A percentile compares a stretch with the other conserved stretches of the same genome.
Evolutionary conservation across 2,888 invertebrate species (phyloP).

Genomic region (Liopterus haemorrhoidalis): DNA sequence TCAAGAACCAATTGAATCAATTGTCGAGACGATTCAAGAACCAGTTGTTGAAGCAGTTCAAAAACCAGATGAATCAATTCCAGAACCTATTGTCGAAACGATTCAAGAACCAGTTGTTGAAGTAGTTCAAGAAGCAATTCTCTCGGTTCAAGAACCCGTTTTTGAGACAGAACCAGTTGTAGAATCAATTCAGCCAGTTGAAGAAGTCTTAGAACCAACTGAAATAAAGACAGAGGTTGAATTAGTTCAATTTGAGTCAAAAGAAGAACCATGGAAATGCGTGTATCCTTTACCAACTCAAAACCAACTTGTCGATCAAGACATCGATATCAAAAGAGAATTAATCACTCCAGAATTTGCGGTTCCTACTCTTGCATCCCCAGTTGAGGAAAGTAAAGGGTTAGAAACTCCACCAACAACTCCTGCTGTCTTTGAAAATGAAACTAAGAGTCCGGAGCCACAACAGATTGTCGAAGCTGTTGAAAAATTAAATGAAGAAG

Average conservation of each 20-base stretch:
- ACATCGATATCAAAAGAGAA: slow-evolving; percentile 33
- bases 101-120: not conserved
- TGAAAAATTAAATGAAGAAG: slow-evolving; percentile 35
- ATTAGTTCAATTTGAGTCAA: not conserved
- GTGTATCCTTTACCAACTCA: slow-evolving; percentile 31
- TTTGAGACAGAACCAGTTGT: not conserved
- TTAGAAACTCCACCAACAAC: slow-evolving; percentile 28
- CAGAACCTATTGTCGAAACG: not conserved
- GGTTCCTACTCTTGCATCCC: slow-evolving; percentile 36
- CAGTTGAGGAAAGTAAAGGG: slow-evolving; percentile 37
- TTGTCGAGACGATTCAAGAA: not conserved
- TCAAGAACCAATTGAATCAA: not conserved
- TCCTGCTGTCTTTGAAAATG: slow-evolving; percentile 29
- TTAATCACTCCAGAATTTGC: slow-evolving; percentile 38
- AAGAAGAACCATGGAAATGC: slow-evolving; percentile 20
- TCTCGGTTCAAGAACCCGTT: not conserved
- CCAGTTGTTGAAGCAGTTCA: not conserved
- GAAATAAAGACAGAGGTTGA: not conserved
- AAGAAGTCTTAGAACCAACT: not conserved
- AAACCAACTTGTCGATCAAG: slow-evolving; percentile 29
- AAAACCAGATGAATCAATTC: not conserved
- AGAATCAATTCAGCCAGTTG: not conserved
- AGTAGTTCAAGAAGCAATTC: not conserved
- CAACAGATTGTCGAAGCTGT: slow-evolving; percentile 33
- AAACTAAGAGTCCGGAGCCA: slow-evolving; percentile 22